phyloP scores from a whole-genome alignment of 2,113 vertebrate genomes.

The Urocolius indicus region DNA sequence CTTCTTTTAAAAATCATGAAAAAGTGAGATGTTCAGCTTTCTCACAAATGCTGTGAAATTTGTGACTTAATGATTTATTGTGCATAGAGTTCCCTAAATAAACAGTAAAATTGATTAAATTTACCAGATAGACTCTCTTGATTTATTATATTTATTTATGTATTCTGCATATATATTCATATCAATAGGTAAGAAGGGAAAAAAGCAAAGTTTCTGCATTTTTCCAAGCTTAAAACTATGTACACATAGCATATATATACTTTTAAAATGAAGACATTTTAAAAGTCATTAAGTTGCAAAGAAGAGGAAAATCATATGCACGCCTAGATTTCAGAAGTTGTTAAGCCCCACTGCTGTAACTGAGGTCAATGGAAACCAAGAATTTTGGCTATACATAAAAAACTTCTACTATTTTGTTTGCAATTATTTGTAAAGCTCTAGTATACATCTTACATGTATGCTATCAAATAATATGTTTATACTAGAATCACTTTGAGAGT shows the following conservation, averaged over 20 bases:
- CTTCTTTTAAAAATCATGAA: background rate
- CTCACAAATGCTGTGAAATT: background rate
- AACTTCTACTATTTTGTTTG: background rate
- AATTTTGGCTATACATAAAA: background rate
- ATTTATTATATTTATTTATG: background rate
- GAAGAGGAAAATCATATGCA: background rate
- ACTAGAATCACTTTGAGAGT: background rate
- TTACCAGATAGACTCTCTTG: background rate
- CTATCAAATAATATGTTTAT: background rate
- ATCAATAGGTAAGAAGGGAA: accelerated
- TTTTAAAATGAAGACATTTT: background rate
- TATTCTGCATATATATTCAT: background rate
- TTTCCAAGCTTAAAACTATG: background rate
- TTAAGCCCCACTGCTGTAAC: accelerated
- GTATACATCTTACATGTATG: background rate
- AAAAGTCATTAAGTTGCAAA: background rate
- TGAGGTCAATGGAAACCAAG: background rate
- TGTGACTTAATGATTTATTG: background rate
- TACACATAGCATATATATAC: background rate
- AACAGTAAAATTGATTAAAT: background rate
- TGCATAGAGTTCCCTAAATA: background rate
- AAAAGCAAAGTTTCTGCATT: background rate
- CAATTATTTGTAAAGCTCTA: background rate
- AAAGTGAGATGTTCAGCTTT: background rate
- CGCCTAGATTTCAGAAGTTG: background rate